These are phyloP conservation scores for Epinotia brunnichana DNA, from an alignment of 2,888 invertebrate species.

Conservation along the genomic window DNA sequence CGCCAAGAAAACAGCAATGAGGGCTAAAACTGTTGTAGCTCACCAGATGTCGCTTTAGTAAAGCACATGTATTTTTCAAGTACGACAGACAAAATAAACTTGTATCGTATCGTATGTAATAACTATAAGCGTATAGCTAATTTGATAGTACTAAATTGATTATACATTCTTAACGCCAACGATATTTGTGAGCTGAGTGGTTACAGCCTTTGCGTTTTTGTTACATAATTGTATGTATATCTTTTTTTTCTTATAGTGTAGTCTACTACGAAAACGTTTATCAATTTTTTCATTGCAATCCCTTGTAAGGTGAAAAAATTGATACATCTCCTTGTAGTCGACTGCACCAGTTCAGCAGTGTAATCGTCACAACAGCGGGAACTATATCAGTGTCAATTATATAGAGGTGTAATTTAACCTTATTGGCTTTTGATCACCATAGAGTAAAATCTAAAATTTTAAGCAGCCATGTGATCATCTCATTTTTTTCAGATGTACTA, in stretches of 20 bases:
- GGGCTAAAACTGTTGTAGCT: too few species aligned
- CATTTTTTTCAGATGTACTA: not conserved
- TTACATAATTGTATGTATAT: not conserved
- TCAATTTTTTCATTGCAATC: too few species aligned
- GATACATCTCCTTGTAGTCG: too few species aligned
- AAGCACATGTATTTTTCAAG: too few species aligned
- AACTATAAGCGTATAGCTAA: conserved; percentile 8
- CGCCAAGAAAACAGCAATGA: too few species aligned
- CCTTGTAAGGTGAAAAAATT: too few species aligned
- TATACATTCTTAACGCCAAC: not conserved
- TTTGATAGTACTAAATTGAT: too few species aligned
- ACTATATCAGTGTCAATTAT: conserved; percentile 13
- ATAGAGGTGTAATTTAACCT: not conserved
- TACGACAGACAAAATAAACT: too few species aligned
- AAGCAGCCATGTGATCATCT: not conserved
- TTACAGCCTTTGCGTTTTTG: not conserved
- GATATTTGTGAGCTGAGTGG: not conserved
- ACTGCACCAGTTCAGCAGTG: not conserved
- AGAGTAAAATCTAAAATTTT: not conserved
- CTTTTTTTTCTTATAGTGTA: not conserved
- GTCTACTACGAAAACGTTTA: too few species aligned
- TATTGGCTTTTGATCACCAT: not conserved
- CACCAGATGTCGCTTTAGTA: too few species aligned
- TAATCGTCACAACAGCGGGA: not conserved
- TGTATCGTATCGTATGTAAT: not conserved